Evolutionary conservation across 1,140 invertebrate genomes (phyloP).

Genomic region (Caenorhabditis latens): DNA sequence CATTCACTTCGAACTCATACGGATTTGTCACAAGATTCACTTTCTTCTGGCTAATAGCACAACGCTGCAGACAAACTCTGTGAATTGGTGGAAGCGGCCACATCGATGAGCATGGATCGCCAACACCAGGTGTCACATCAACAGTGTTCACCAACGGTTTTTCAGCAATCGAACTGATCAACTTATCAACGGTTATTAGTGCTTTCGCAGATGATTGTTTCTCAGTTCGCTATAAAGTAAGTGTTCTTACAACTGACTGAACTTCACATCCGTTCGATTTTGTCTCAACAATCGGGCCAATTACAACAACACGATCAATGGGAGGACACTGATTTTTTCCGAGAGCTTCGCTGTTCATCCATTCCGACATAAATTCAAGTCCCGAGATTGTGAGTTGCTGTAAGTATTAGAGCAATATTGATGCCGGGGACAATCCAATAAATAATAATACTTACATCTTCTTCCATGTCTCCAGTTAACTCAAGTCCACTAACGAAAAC

Average conservation of each 20-base stretch:
- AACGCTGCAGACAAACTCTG: slow-evolving; percentile 25
- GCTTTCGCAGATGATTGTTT: slow-evolving; percentile 20
- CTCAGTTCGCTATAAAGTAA: slow-evolving; percentile 20
- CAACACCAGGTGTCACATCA: slow-evolving; percentile 54
- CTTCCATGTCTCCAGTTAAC: slow-evolving; percentile 30
- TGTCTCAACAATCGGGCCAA: slow-evolving; percentile 25
- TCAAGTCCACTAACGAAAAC: slow-evolving; percentile 28
- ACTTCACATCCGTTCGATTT: slow-evolving; percentile 39
- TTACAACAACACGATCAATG: slow-evolving; percentile 12
- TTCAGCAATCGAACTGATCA: slow-evolving; percentile 15
- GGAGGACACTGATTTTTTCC: slow-evolving; percentile 1
- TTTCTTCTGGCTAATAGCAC: slow-evolving; percentile 37
- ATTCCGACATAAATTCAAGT: slow-evolving; percentile 26
- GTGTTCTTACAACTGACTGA: slow-evolving; percentile 34
- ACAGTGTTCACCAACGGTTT: slow-evolving; percentile 8
- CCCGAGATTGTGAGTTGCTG: slow-evolving; percentile 40
- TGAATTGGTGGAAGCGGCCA: slow-evolving; percentile 60
- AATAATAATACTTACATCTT: slow-evolving; percentile 5
- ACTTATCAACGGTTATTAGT: slow-evolving; percentile 12
- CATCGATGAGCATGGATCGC: slow-evolving; percentile 52
- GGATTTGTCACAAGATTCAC: slow-evolving; percentile 60
- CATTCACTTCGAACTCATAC: slow-evolving; percentile 44
- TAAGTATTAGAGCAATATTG: background rate
- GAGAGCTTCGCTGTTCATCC: background rate
- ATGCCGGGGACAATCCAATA: no score